Evolutionary conservation across 1,140 invertebrate genomes (phyloP), one percentile per base, ranked within the genome.

Genomic region (Drosophila micromelanica): DNA sequence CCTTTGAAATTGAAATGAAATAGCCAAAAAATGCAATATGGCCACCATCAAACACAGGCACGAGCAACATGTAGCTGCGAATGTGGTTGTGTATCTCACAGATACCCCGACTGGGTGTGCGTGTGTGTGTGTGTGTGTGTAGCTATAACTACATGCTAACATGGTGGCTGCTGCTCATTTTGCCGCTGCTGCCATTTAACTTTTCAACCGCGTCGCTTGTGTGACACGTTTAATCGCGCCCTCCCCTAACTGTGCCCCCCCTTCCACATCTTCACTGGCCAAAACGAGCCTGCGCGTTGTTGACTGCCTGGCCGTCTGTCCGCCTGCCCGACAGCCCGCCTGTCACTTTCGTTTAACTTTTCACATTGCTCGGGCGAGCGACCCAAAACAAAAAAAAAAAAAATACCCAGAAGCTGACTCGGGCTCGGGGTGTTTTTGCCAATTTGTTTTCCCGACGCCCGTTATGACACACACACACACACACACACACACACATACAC

Each of bases 321-420:
- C 70, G 61, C 46, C 45, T 54, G 42, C 23, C n/a, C 48, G 46
- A 12, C 27, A 54, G 62, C 49, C 69, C 37, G 85, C 80, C 80
- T 90, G 86, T 90, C 86, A 90, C 86, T 90, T 90, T 90, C 86
- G 78, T 90, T 90, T 86, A 82, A 90, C 80, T 86, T 90, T 90
- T 80, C 73, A 80, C 68, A 78, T 81, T 70, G 60, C 78, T 54
- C 73, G 60, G 60, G 55, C 64, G 60, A 78, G 2, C 27, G 38
- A 30, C 64, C 62, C 60, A 70, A 55, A 78, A 76, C 59, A 51
- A 80, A 55, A 60, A 61, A 70, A 55, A 78, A 76, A 55, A 51
- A 80, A 55, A 60, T 57, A 56, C 49, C 38, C 51, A 65, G 65
- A 49, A 59, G 70, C 40, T 62, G 43, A 20, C 8, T 42, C 43